Base-by-base conservation (phyloP, 1,140 invertebrate genomes). In the Callitettix versicolor region DNA sequence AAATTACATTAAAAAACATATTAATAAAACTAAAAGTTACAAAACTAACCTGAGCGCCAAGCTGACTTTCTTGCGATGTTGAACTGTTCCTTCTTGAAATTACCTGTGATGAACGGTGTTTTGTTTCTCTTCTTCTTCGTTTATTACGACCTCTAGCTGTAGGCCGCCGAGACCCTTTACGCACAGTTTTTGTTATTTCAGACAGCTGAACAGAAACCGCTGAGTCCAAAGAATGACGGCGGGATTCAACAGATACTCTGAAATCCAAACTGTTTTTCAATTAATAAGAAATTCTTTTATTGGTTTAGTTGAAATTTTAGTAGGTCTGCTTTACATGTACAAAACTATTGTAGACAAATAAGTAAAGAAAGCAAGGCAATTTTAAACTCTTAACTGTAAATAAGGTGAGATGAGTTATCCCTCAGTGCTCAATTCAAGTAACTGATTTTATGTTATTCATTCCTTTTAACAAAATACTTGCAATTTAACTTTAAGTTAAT, bases 191-290 rank as follows among this genome's bases (percentile, higher is more conserved):
- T 62, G 85, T 86, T 68, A 89, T 74, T 70, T 89, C 84, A 1
- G 84, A 80, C 43, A 86, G 84, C 71, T 88, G 84, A 1, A 91
- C 81, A 0, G 87, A 90, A 22, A 87, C 76, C 63, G 90, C 86
- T 40, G 88, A 91, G 65, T 92, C 88, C 4, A 88, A 75, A 0
- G 88, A 91, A 66, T 91, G 88, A 36, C 86, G 73, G 20, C 87
- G 73, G 0, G 85, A 88, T 66, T 89, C 86, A 2, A 90, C 84
- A 0, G 86, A 88, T 0, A 89, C 82, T 62, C 85, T 83, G 56
- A 84, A 81, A 30, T 30, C 26, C 26, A 30, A 9, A 30, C 26
- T 30, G 9, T 5, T 41, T 41, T 15, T 15, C n/a, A n/a, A 41
- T 15, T 15, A 41, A 41, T 4, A 5, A 33, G 21, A 18, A 49